phyloP scores from a whole-genome alignment of 1,140 invertebrate genomes.

The Colletes gigas region DNA sequence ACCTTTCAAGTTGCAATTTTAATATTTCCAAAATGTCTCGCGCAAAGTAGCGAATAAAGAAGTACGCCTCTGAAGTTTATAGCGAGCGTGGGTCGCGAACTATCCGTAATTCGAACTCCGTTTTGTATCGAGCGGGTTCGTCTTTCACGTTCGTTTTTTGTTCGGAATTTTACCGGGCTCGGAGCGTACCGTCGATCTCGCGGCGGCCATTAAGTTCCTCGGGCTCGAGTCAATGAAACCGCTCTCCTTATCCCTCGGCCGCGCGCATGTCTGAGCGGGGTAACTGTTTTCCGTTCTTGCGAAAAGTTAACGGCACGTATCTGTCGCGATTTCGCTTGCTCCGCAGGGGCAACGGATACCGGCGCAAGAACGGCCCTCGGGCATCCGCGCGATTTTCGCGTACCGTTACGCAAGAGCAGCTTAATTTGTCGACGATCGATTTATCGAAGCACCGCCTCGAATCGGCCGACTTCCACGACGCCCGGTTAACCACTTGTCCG shows the following conservation, averaged over 20 bases:
- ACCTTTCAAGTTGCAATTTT: too few species aligned
- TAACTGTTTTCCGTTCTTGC: slow-evolving; percentile 77
- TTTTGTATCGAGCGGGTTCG: too few species aligned
- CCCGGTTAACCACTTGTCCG: slow-evolving; percentile 1
- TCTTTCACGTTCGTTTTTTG: too few species aligned
- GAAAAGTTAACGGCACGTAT: slow-evolving; percentile 73
- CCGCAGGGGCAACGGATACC: slow-evolving; percentile 8
- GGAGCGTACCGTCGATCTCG: background rate
- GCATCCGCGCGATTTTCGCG: slow-evolving; percentile 58
- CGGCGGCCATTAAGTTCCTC: slow-evolving; percentile 48
- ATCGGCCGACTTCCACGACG: slow-evolving; percentile 4
- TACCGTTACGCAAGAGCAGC: slow-evolving; percentile 59
- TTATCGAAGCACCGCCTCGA: slow-evolving; percentile 28
- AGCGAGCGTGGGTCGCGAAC: too few species aligned
- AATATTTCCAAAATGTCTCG: too few species aligned
- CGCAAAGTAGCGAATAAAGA: too few species aligned
- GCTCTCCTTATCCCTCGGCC: slow-evolving; percentile 55
- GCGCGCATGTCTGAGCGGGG: slow-evolving; percentile 69
- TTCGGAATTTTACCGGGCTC: too few species aligned
- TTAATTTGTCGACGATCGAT: slow-evolving; percentile 56
- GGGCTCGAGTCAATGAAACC: slow-evolving; percentile 61
- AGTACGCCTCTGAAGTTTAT: too few species aligned
- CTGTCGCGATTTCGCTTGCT: slow-evolving; percentile 56
- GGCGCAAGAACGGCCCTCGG: slow-evolving; percentile 50
- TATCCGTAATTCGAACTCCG: too few species aligned